Evolutionary conservation across 2,797 vertebrate species (phyloP), one percentile per base, ranked within the genome.

Genomic region (Tauraco hartlaubi): DNA sequence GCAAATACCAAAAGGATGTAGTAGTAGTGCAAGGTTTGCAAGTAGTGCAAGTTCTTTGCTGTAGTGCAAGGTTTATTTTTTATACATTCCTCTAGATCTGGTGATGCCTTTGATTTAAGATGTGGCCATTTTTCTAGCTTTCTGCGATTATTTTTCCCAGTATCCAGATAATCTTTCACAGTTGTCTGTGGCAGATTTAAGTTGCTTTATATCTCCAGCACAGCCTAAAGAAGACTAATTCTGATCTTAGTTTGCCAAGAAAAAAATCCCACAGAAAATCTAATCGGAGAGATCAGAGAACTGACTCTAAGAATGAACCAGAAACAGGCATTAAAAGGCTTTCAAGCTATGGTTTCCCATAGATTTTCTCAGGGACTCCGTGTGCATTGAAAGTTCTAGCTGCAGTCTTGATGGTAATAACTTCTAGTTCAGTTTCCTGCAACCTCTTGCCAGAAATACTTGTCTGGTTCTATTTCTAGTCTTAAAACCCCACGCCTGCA

Each of bases 401-500:
- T 81, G 66, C n/a, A 73, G 58, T 88, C 72, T 59, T 95, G 51
- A 75, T 72, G 23, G 58, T 88, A 92, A 96, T 92, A 95, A 88
- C 90, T 96, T 92, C 94, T 94, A 96, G 79, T 83, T 86, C 90
- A 49, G 83, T 73, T 92, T 96, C 85, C 76, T 90, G 26, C 82
- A 88, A 85, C 43, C 49, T 80, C n/a, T 88, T 81, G 63, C 79
- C 76, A 95, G 88, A 93, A 95, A 93, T 93, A 93, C 58, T 85
- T 94, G 35, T 75, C 79, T 93, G 31, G 46, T 94, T 94, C 94
- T 96, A 95, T 96, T 96, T 94, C 90, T 92, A 90, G 88, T 69
- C 90, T 96, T 96, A 66, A 59, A 95, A 55, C 54, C 15, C 51
- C 74, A 78, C 0, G 3, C 72, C 79, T 88, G 43, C 35, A 22